A percentile compares a stretch with the other conserved stretches of the same genome.
Conservation (phyloP, 2,888 invertebrate genomes). For the Syrista parreyssii region DNA sequence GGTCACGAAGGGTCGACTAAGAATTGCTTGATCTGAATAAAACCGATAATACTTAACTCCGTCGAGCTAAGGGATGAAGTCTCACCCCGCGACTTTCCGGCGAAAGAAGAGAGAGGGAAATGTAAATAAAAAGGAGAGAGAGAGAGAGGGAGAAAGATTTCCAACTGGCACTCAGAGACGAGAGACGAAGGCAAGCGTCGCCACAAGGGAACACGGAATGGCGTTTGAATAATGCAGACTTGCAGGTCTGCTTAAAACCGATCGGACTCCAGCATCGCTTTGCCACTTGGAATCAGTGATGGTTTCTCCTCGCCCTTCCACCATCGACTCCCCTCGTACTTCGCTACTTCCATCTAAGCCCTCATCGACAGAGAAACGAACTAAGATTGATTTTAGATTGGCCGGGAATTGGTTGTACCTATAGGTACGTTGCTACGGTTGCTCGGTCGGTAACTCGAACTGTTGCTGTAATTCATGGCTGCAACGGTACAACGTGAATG, state of each 20-base stretch:
- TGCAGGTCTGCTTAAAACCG: slow-evolving; percentile 62
- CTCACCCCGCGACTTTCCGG: too few relatives aligned
- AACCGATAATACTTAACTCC: too few relatives aligned
- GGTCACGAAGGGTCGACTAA: too few relatives aligned
- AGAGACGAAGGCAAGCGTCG: slow-evolving; percentile 30
- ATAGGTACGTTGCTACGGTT: slow-evolving; percentile 36
- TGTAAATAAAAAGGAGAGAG: not conserved
- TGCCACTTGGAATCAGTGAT: slow-evolving; percentile 12
- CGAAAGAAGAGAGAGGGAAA: slow-evolving; percentile 10
- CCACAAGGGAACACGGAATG: slow-evolving; percentile 32
- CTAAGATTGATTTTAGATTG: slow-evolving; percentile 66
- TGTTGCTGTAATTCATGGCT: not conserved
- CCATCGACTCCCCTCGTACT: slow-evolving; percentile 3
- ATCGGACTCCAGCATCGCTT: slow-evolving; percentile 48
- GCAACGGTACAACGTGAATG: too few relatives aligned
- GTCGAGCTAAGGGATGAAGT: too few relatives aligned
- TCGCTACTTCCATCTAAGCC: slow-evolving; percentile 37
- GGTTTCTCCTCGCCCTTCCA: slow-evolving; percentile 12
- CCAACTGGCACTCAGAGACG: slow-evolving; percentile 14
- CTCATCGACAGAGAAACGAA: slow-evolving; percentile 48
- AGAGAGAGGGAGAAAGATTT: slow-evolving; percentile 13
- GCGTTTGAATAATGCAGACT: slow-evolving; percentile 62
- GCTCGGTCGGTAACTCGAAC: not conserved
- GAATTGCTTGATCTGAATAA: too few relatives aligned
- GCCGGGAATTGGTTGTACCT: slow-evolving; percentile 60